Evolutionary conservation across 2,113 vertebrate genomes (phyloP), one percentile per base, ranked within the genome.

Genomic region (Thoracochromis brauschi): DNA sequence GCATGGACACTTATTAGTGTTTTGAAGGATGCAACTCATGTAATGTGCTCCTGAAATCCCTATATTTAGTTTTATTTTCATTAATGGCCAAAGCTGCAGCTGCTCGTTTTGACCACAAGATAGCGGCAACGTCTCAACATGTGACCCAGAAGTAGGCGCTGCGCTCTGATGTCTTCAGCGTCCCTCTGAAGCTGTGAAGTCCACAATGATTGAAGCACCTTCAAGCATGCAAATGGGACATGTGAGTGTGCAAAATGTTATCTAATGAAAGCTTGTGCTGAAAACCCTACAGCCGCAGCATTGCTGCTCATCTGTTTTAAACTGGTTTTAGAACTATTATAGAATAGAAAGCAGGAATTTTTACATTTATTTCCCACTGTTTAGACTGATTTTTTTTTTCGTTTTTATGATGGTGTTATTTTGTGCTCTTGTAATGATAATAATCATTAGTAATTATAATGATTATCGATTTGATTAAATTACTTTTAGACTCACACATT

Each of bases 81-180:
- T 19, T 80, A 0, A 7, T 8, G 9, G 4, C 1, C 4, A 13
- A 21, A 24, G 2, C 19, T 55, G 90, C 51, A 90, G 45, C 4
- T 80, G 2, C 51, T 47, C 1, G 0, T 10, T 88, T 42, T 51
- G 16, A 40, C 89, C 95, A 85, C 91, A 16, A 65, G 91, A 82
- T 86, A 88, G 94, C 42, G 55, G 1, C 57, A 53, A 81, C 75
- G 51, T 11, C n/a, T 85, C 80, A 85, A 80, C 54, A 17, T 87
- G 80, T 45, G n/a, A 47, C 45, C 38, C n/a, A 71, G 10, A 85
- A 21, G 6, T 16, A 24, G 29, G 0, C 4, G n/a, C 73, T 42
- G 57, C 85, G 16, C n/a, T 19, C 68, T 89, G 91, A 71, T 86
- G 92, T 90, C 9, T 83, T 87, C 71, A 87, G 24, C 6, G 45